A percentile compares a stretch with the other conserved stretches of the same genome.
phyloP scores from a whole-genome alignment of 2,113 vertebrate genomes.

The Gasterosteus aculeatus region DNA sequence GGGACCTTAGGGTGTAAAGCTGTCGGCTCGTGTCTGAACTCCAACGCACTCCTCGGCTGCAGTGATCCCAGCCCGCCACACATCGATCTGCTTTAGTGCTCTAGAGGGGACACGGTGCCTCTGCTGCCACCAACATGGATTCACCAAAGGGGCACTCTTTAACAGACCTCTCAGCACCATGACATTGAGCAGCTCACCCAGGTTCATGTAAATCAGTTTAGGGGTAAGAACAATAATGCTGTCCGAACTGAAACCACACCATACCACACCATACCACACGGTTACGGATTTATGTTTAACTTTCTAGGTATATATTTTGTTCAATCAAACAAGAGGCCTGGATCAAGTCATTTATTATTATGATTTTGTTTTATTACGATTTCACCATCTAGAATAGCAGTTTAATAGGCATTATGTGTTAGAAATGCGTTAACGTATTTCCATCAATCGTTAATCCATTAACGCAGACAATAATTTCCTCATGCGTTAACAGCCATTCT shows the following conservation, averaged over 20 bases:
- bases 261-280: neutral
- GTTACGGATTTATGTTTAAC: neutral
- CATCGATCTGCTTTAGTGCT: slow-evolving; percentile 43
- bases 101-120: slow-evolving; percentile 5
- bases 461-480: no score
- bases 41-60: slow-evolving; percentile 33
- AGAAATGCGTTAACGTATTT: no score
- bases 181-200: slow-evolving; percentile 40
- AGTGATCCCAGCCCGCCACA: slow-evolving; percentile 24
- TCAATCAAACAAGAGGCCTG: neutral
- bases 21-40: slow-evolving; percentile 47
- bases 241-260: neutral
- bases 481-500: no score
- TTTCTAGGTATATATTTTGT: neutral
- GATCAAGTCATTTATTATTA: neutral
- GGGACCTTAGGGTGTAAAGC: slow-evolving; percentile 69
- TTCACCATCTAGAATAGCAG: neutral
- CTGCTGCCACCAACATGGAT: slow-evolving; percentile 16
- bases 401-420: no score
- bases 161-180: slow-evolving; percentile 23
- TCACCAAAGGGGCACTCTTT: slow-evolving; percentile 12
- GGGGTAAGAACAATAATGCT: neutral
- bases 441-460: no score
- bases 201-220: slow-evolving; percentile 18
- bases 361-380: neutral